Evolutionary conservation across 2,113 vertebrate genomes (phyloP).

Genomic region (Phyllostomus hastatus): DNA sequence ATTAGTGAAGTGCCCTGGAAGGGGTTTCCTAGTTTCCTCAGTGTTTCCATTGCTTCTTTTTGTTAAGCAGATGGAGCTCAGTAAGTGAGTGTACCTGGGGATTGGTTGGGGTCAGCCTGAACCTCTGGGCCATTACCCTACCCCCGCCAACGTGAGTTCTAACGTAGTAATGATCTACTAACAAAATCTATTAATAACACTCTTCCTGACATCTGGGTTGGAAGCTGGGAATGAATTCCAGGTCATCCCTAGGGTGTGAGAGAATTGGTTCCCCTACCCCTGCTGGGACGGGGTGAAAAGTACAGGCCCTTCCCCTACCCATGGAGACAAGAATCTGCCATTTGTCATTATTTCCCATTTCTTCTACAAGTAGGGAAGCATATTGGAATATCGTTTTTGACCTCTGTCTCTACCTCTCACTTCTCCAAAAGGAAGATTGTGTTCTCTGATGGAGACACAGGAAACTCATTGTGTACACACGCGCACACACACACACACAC

Average conservation of each 20-base stretch:
- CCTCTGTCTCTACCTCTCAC: neutral
- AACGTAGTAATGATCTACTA: neutral
- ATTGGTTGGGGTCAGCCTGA: neutral
- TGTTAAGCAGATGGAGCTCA: neutral
- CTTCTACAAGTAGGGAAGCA: neutral
- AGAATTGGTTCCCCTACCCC: neutral
- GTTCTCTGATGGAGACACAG: neutral
- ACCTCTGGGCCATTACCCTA: neutral
- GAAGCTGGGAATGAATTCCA: slow-evolving; percentile 9
- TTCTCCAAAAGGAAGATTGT: slow-evolving; percentile 10
- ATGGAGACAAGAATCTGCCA: neutral
- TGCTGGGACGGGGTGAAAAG: neutral
- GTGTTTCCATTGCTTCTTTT: neutral
- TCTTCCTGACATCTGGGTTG: slow-evolving; percentile 26
- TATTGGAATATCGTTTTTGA: neutral
- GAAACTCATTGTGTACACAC: neutral
- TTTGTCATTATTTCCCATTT: neutral
- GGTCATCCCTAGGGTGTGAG: neutral
- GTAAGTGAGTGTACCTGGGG: neutral
- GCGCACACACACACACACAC: neutral
- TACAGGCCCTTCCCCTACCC: neutral
- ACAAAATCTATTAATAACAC: neutral
- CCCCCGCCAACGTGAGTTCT: neutral
- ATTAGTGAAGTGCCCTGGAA: neutral
- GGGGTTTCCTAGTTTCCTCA: neutral